phyloP scores from a whole-genome alignment of 1,140 invertebrate genomes.

The Penaeus vannamei region DNA sequence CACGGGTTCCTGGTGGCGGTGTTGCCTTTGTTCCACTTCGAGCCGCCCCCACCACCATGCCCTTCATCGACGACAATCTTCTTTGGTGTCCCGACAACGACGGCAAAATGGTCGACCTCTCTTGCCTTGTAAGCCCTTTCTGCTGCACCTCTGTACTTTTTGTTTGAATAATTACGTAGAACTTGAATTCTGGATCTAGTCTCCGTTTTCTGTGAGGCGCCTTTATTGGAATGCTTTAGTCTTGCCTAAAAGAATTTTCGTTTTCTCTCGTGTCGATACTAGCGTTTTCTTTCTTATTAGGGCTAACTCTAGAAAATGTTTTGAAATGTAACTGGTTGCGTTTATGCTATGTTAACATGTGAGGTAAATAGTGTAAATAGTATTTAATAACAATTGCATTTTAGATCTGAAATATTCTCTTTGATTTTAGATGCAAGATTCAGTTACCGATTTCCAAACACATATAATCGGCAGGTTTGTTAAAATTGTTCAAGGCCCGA shows the following conservation, averaged over 20 bases:
- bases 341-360: too few species aligned
- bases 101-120: slow-evolving; percentile 91
- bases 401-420: too few species aligned
- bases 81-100: slow-evolving; percentile 93
- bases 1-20: neutral
- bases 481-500: too few species aligned
- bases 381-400: too few species aligned
- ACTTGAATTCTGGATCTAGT: neutral
- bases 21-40: neutral
- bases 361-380: too few species aligned
- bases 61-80: slow-evolving; percentile 93
- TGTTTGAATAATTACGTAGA: neutral
- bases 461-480: too few species aligned
- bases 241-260: neutral
- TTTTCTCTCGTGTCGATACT: neutral
- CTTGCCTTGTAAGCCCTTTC: slow-evolving; percentile 81
- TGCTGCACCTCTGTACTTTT: neutral
- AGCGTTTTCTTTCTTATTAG: neutral
- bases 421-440: too few species aligned
- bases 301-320: too few species aligned
- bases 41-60: slow-evolving; percentile 79
- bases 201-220: neutral
- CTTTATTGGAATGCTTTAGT: neutral
- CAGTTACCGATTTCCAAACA: too few species aligned
- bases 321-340: too few species aligned